Percentiles rank a stretch among this genome's conserved stretches.
These are phyloP conservation scores for Pipistrellus kuhlii DNA, from an alignment of 2,797 vertebrate genomes.

Conservation along the genomic window DNA sequence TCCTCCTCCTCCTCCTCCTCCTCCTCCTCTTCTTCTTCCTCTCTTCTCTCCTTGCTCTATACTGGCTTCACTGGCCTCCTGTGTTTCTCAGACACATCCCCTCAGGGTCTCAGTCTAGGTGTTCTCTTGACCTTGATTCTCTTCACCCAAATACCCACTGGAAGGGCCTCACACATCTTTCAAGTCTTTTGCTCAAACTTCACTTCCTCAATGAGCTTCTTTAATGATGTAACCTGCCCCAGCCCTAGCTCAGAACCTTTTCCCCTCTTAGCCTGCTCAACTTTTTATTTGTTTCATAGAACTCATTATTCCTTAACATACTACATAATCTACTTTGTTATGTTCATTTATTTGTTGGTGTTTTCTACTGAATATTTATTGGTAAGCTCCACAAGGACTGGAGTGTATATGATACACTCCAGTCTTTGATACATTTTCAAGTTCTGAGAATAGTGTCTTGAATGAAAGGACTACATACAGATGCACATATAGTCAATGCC, in stretches of 20 bases:
- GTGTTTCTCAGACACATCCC: background rate
- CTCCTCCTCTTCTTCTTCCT: background rate
- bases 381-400: background rate
- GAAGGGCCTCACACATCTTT: background rate
- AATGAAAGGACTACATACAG: background rate
- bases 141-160: background rate
- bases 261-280: background rate
- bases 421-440: background rate
- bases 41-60: background rate
- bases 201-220: background rate
- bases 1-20: background rate
- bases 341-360: background rate
- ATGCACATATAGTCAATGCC: background rate
- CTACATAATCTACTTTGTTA: background rate
- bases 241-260: fast-evolving
- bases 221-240: background rate
- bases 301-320: background rate
- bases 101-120: background rate
- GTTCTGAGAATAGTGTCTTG: background rate
- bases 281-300: background rate
- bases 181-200: background rate
- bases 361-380: background rate
- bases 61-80: background rate
- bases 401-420: background rate
- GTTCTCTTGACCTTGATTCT: background rate